phyloP scores from a whole-genome alignment of 1,140 invertebrate genomes.

The Scaptomyza graminum region DNA sequence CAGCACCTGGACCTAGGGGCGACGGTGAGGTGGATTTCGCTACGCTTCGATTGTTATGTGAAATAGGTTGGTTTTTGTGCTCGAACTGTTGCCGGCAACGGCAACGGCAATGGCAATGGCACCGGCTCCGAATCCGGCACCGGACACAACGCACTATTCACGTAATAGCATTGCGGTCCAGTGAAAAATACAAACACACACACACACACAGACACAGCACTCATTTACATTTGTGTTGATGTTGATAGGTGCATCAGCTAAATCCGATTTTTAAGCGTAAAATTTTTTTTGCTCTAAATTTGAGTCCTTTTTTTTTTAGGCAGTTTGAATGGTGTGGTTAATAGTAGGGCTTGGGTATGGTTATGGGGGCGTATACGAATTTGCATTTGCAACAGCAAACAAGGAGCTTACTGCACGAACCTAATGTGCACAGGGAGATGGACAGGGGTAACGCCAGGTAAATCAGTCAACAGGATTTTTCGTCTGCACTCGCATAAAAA shows the following conservation, averaged over 20 bases:
- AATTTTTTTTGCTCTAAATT: slow-evolving; percentile 26
- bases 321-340: background rate
- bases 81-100: slow-evolving; percentile 17
- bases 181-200: slow-evolving; percentile 60
- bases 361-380: slow-evolving; percentile 5
- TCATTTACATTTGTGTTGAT: slow-evolving; percentile 25
- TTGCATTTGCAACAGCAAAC: slow-evolving; percentile 33
- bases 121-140: background rate
- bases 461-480: slow-evolving; percentile 3
- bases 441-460: background rate
- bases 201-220: slow-evolving; percentile 30
- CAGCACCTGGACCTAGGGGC: slow-evolving; percentile 59
- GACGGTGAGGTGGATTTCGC: background rate
- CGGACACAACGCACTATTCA: slow-evolving; percentile 58
- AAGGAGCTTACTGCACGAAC: slow-evolving; percentile 24
- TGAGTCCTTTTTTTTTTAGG: background rate
- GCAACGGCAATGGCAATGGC: slow-evolving; percentile 9
- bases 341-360: background rate
- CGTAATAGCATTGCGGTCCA: slow-evolving; percentile 76
- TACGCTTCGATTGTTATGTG: slow-evolving; percentile 20
- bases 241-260: slow-evolving; percentile 56
- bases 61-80: slow-evolving; percentile 32
- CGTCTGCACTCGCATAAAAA: slow-evolving; percentile 3
- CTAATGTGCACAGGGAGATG: background rate
- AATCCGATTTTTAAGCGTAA: slow-evolving; percentile 65